Evolutionary conservation across 2,888 invertebrate species (phyloP).

Genomic region (Agrochola lota): DNA sequence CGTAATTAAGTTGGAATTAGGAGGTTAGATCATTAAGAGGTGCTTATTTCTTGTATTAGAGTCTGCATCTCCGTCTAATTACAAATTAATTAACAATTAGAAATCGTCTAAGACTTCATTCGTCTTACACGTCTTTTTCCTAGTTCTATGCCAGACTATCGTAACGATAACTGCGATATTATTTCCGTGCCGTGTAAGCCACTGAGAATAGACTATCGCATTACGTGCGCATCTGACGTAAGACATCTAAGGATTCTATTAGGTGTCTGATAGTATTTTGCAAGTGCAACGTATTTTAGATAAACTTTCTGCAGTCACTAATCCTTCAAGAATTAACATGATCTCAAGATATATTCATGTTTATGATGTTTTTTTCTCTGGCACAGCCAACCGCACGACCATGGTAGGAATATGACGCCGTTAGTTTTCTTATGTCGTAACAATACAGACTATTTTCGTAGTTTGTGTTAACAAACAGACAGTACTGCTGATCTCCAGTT

Average conservation of each 20-base stretch:
- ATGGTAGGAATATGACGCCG: neutral
- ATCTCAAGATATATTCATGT: too few species aligned
- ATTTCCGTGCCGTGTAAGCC: neutral
- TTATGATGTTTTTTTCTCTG: neutral
- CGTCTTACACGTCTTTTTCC: slow-evolving; percentile 25
- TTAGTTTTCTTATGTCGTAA: too few species aligned
- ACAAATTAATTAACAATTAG: slow-evolving; percentile 13
- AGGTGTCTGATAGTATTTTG: neutral
- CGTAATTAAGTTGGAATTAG: slow-evolving; percentile 39
- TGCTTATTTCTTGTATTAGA: slow-evolving; percentile 19
- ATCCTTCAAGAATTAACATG: neutral
- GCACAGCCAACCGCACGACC: neutral
- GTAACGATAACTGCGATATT: slow-evolving; percentile 31
- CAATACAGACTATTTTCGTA: neutral
- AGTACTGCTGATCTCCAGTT: neutral
- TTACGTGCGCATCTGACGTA: slow-evolving; percentile 19
- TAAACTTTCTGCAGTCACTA: neutral
- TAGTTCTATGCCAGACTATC: slow-evolving; percentile 1
- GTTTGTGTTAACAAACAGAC: neutral
- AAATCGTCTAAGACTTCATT: neutral
- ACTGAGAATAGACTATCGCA: slow-evolving; percentile 9
- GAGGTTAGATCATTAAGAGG: slow-evolving; percentile 14
- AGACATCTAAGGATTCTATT: slow-evolving; percentile 1
- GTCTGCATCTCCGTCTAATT: slow-evolving; percentile 10
- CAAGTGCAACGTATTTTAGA: neutral